These are phyloP conservation scores for Cichladusa arquata DNA, from an alignment of 2,113 vertebrate genomes.

Conservation along the genomic window DNA sequence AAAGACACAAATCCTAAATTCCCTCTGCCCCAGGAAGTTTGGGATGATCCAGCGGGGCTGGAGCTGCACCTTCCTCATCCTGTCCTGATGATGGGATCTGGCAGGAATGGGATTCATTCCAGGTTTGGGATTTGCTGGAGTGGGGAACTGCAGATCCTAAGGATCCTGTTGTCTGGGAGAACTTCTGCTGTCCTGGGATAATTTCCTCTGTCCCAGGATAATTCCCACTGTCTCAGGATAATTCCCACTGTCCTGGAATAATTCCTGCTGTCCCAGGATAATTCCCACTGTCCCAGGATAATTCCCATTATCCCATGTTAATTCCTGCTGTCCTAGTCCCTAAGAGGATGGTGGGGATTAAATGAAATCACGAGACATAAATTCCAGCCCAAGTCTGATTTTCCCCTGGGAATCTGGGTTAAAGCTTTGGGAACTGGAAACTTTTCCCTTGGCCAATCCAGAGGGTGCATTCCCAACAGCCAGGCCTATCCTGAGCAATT, in stretches of 20 bases:
- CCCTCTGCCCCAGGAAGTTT: too few species aligned
- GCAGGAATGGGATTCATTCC: not conserved
- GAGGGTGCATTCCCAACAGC: not conserved
- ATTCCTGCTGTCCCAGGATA: not conserved
- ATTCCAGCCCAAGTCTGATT: slow-evolving; percentile 85
- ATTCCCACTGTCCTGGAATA: fast-evolving
- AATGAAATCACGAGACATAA: slow-evolving; percentile 86
- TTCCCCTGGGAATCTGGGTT: slow-evolving; percentile 24
- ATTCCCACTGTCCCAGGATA: fast-evolving
- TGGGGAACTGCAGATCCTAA: slow-evolving; percentile 66
- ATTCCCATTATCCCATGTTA: fast-evolving
- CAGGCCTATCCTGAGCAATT: fast-evolving
- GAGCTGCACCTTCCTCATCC: not conserved
- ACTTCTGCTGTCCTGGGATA: fast-evolving
- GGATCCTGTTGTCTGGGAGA: slow-evolving; percentile 44
- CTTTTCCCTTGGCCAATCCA: not conserved
- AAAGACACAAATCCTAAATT: fast-evolving
- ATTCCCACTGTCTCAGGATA: fast-evolving
- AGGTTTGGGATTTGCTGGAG: slow-evolving; percentile 52
- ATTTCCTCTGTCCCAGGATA: not conserved
- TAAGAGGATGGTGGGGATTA: too few species aligned
- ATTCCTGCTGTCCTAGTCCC: not conserved
- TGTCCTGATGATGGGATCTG: fast-evolving
- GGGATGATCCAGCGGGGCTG: not conserved
- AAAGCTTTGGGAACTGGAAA: not conserved